Evolutionary conservation across 2,797 vertebrate genomes (phyloP), one percentile per base, ranked within the genome.

Genomic region (Anolis apletophallus): DNA sequence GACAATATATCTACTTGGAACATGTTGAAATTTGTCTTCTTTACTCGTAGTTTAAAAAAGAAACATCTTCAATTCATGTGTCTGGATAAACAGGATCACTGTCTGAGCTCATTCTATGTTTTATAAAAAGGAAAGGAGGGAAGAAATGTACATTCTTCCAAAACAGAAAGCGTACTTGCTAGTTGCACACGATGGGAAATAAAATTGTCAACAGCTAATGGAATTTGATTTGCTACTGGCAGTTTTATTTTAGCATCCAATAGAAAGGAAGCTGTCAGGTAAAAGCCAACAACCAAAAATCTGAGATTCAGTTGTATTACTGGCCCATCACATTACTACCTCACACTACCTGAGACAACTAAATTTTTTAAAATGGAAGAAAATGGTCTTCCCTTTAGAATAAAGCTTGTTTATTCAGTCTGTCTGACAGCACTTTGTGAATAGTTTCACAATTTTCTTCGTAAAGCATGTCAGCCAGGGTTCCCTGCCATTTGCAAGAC

Each of bases 401-500:
- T 21, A 46, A 72, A 82, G 19, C 85, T 81, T 81, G 74, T 81
- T 89, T 89, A 73, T 59, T 88, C 54, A 71, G 46, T 23, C 23
- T 12, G 40, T 84, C 80, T 91, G 83, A 91, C 76, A 90, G 80
- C n/a, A 67, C 19, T 93, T 87, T 81, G 50, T 79, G 40, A 85
- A 86, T 86, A 85, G 83, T 90, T 78, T 86, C 81, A 88, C 68
- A 69, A 54, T 84, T 93, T 90, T 69, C 90, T 64, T 86, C 83
- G 59, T 64, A 91, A 87, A 81, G 46, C n/a, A 76, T 86, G 32
- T 80, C 85, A 89, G 72, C 76, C 61, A 59, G 3, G 29, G 61
- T 46, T 93, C 5, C 26, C 85, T 72, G 73, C 87, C 40, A 87
- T 52, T 67, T 89, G 77, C 79, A 91, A 90, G 80, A 85, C 71